Evolutionary conservation across 1,140 invertebrate species (phyloP).

Genomic region (Hyles vespertilio): DNA sequence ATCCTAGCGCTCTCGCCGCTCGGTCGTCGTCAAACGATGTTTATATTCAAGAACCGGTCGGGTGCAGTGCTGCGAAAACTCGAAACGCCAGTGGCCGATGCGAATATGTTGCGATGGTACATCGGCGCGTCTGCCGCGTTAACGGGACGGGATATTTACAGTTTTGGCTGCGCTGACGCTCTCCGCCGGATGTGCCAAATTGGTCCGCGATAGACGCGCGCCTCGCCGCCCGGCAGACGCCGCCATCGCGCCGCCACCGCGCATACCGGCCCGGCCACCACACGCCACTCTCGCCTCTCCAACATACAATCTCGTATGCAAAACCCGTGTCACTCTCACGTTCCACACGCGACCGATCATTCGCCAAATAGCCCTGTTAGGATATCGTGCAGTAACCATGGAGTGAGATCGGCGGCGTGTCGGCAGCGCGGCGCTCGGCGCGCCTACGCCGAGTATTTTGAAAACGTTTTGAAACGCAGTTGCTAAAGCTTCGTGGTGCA

Average conservation of each 20-base stretch:
- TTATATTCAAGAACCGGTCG: slow-evolving; percentile 18
- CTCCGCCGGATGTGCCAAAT: slow-evolving; percentile 70
- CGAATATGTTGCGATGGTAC: slow-evolving; percentile 27
- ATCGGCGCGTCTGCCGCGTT: slow-evolving; percentile 42
- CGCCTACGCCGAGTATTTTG: slow-evolving; percentile 54
- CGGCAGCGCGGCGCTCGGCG: slow-evolving; percentile 23
- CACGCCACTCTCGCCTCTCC: slow-evolving; percentile 32
- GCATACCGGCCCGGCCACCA: slow-evolving; percentile 68
- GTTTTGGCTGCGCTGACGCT: slow-evolving; percentile 44
- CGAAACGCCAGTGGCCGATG: slow-evolving; percentile 22
- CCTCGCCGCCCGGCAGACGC: slow-evolving; percentile 58
- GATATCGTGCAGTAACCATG: slow-evolving; percentile 17
- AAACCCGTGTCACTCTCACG: slow-evolving; percentile 27
- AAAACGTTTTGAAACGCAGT: slow-evolving; percentile 68
- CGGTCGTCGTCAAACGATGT: slow-evolving; percentile 11
- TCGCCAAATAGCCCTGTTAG: slow-evolving; percentile 27
- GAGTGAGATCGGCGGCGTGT: slow-evolving; percentile 20
- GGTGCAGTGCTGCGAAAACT: slow-evolving; percentile 9
- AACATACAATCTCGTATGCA: slow-evolving; percentile 32
- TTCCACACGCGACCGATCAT: slow-evolving; percentile 24
- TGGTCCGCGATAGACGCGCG: slow-evolving; percentile 53
- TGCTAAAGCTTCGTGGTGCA: slow-evolving; percentile 66
- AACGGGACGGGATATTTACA: slow-evolving; percentile 62
- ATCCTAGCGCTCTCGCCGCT: slow-evolving; percentile 3
- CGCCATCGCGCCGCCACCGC: slow-evolving; percentile 56